phyloP scores from a whole-genome alignment of 2,888 invertebrate species.

The Luperina testacea region DNA sequence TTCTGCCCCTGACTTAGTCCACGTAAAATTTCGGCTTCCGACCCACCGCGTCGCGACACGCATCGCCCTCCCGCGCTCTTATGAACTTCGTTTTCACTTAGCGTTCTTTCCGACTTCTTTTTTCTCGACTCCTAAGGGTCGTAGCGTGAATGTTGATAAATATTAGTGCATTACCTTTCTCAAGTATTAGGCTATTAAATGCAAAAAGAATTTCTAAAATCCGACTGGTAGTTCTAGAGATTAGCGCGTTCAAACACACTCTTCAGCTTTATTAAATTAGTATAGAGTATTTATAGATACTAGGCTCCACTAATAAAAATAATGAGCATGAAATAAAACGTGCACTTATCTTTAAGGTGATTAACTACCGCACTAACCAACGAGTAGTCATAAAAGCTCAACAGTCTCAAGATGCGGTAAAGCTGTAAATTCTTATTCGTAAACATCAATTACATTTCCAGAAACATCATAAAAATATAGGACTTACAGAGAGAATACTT shows the following conservation, averaged over 20 bases:
- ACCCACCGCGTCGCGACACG: too few relatives aligned
- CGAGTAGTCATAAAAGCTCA: conserved; percentile 32
- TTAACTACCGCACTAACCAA: conserved; percentile 20
- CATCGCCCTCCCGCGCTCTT: too few relatives aligned
- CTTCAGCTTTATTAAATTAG: not conserved
- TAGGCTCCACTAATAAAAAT: not conserved
- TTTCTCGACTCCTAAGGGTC: too few relatives aligned
- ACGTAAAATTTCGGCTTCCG: too few relatives aligned
- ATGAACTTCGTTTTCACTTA: too few relatives aligned
- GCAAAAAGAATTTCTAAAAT: not conserved
- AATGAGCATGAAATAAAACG: conserved; percentile 21
- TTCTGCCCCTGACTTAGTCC: too few relatives aligned
- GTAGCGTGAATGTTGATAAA: not conserved
- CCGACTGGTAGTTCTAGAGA: not conserved
- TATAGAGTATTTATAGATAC: not conserved
- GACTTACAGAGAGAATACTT: not conserved
- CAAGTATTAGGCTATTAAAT: not conserved
- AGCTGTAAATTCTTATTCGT: conserved; percentile 22
- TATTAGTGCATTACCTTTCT: too few relatives aligned
- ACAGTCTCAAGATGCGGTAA: conserved; percentile 26
- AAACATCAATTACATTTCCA: conserved; percentile 12
- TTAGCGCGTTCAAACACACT: not conserved
- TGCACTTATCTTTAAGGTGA: conserved; percentile 8
- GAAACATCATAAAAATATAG: conserved; percentile 13
- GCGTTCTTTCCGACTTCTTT: too few relatives aligned